Base-by-base conservation (phyloP, 2,888 invertebrate species). In the Epinotia brunnichana region DNA sequence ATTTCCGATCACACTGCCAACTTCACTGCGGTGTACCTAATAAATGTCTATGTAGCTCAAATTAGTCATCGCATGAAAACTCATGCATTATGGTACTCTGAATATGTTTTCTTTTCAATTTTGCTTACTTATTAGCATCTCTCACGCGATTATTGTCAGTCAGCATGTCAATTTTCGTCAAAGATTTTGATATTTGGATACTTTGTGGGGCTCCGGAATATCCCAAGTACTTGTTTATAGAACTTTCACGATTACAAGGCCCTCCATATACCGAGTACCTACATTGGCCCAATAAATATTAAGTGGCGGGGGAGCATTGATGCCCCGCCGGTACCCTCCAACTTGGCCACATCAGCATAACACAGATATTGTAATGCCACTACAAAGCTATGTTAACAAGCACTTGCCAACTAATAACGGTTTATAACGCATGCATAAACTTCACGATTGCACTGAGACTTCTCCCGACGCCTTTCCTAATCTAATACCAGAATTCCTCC, bases 381-480 rank as follows among this genome's bases (percentile, higher is more conserved):
- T 82, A 87, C 88, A 87, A 88, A 88, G 89, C 79, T 85, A 87
- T 86, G 86, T 83, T 81, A 85, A 83, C 82, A 82, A 85, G 83
- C 77, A 84, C 83, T 83, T 83, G 79, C 74, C 79, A 87, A 89
- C 89, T 90, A 89, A 89, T 89, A 87, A 83, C 78, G 80, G 81
- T 83, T 89, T 88, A 90, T 91, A 85, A 83, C 79, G 85, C 84
- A 90, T 89, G 90, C 90, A 87, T 85, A 85, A 89, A 90, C 86
- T 89, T 85, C 73, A 76, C 74, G 77, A 79, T 77, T 73, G 75
- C 66, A 74, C 76, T 75, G 75, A 61, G 75, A 74, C 57, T 70
- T 56, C 35, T 54, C 51, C 62, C 59, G 68, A 56, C 68, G 73
- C 68, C 69, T 73, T 73, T 72, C 70, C 29, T 71, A 71, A 72